Percentiles rank a stretch among this genome's conserved stretches.
Conservation (phyloP, 2,888 invertebrate genomes). For the Hipparchia semele region DNA sequence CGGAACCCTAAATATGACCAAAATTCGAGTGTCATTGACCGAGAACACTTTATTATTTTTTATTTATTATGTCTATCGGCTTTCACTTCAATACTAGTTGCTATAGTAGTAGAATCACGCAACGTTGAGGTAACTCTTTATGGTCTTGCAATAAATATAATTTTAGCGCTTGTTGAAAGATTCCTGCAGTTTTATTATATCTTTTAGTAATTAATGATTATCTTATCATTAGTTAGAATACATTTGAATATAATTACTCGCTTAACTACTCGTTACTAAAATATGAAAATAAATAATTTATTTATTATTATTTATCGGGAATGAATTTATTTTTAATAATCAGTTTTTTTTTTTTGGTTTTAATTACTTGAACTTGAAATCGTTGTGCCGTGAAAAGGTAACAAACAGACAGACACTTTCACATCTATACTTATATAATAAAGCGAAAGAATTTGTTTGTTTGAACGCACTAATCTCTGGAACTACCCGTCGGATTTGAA, state of each 20-base stretch:
- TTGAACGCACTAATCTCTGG: no score
- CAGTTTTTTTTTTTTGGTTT: no score
- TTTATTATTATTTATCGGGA: no score
- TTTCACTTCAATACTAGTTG: constrained; percentile 71
- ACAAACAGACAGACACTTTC: no score
- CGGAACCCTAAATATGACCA: constrained; percentile 34
- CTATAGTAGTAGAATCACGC: constrained; percentile 69
- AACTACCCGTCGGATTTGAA: no score
- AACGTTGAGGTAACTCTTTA: constrained; percentile 71
- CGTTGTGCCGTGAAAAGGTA: no score
- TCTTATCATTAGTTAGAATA: neutral
- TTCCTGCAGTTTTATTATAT: constrained; percentile 28
- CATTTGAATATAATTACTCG: neutral
- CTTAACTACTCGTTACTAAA: no score
- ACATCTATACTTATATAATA: no score
- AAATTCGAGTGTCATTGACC: constrained; percentile 48
- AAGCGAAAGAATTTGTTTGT: no score
- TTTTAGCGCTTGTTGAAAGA: constrained; percentile 47
- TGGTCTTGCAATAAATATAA: constrained; percentile 47
- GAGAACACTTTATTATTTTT: constrained; percentile 48
- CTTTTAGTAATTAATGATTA: neutral
- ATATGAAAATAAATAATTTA: no score
- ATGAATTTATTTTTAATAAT: no score
- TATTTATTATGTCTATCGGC: constrained; percentile 64
- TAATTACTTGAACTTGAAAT: no score